Conservation (phyloP, 2,113 vertebrate species). For the Miniopterus natalensis region DNA sequence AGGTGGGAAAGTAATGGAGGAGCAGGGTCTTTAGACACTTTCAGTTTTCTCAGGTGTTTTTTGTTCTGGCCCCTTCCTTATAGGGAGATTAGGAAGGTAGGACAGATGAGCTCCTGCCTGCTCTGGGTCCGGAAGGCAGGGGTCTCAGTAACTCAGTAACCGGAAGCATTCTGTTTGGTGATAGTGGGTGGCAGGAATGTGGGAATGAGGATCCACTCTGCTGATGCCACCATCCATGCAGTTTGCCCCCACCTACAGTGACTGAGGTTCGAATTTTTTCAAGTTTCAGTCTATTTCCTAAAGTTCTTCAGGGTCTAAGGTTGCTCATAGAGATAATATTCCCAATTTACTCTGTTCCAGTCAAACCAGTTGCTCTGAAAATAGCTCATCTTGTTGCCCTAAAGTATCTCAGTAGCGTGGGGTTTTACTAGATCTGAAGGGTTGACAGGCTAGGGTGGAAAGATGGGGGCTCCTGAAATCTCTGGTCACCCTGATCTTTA, state of each 20-base stretch:
- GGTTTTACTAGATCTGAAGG: background rate
- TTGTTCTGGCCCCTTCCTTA: constrained; percentile 53
- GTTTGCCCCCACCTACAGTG: background rate
- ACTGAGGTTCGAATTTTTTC: background rate
- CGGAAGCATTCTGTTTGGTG: background rate
- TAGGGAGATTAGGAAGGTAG: constrained; percentile 46
- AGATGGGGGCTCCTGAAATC: background rate
- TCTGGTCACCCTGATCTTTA: background rate
- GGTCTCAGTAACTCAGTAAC: background rate
- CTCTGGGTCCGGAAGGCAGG: background rate
- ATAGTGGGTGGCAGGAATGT: background rate
- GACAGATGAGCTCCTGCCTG: constrained; percentile 9
- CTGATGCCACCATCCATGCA: background rate
- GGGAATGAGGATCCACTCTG: background rate
- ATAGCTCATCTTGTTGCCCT: background rate
- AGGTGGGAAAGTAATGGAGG: background rate
- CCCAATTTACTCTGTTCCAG: background rate
- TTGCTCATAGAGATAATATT: background rate
- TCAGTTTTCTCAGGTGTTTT: constrained; percentile 76
- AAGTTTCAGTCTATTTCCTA: constrained; percentile 8
- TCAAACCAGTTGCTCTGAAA: constrained; percentile 10
- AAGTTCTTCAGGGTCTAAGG: constrained; percentile 26
- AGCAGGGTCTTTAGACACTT: constrained; percentile 56
- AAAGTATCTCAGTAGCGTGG: background rate
- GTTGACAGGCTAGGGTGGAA: background rate